Conservation (phyloP, 2,113 vertebrate genomes). For the Ptilorrhoa leucosticta region DNA sequence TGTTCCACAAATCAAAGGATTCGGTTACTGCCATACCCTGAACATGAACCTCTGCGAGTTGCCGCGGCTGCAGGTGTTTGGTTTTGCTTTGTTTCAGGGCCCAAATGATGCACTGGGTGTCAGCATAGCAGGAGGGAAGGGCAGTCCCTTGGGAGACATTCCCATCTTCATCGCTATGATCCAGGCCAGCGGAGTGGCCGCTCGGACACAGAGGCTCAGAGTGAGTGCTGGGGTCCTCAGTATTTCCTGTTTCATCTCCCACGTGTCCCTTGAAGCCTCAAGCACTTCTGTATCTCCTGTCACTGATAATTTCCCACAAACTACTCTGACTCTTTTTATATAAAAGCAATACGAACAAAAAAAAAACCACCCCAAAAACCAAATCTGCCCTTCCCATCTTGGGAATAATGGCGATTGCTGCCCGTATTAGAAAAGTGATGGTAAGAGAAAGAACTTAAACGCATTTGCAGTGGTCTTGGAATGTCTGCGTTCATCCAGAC, state of each 20-base stretch:
- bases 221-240: conserved; percentile 47
- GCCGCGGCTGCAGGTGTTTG: neutral
- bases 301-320: neutral
- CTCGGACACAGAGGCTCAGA: conserved; percentile 87
- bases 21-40: neutral
- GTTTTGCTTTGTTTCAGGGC: conserved; percentile 71
- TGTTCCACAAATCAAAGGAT: neutral
- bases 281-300: neutral
- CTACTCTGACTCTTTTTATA: neutral
- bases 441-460: neutral
- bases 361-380: rapidly evolving
- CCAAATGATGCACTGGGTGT: conserved; percentile 88
- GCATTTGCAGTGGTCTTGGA: neutral
- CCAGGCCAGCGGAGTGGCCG: conserved; percentile 90
- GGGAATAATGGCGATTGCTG: neutral
- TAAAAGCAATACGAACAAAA: neutral
- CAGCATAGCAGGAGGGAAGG: conserved; percentile 93
- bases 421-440: neutral
- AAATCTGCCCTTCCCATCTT: neutral
- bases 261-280: neutral
- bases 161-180: conserved; percentile 98
- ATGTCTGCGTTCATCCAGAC: neutral
- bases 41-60: neutral
- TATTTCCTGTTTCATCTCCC: neutral
- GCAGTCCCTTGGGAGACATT: conserved; percentile 90